Evolutionary conservation across 2,797 vertebrate genomes (phyloP).

Genomic region (Leptoclinus maculatus): DNA sequence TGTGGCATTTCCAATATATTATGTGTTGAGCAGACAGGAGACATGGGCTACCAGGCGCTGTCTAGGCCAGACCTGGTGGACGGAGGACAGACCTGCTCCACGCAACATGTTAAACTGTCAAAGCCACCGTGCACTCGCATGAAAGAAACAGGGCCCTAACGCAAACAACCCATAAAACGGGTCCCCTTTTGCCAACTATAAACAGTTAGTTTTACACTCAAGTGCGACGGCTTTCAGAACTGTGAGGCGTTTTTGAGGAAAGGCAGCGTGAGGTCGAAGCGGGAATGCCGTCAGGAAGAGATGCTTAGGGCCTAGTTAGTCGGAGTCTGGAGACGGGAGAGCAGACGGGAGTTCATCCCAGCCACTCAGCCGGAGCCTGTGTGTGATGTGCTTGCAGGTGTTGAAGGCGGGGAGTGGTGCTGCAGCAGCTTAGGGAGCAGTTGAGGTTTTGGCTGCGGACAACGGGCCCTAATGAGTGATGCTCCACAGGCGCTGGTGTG

Average conservation of each 20-base stretch:
- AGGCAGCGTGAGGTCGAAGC: slow-evolving; percentile 26
- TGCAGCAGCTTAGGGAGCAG: slow-evolving; percentile 45
- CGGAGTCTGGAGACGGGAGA: slow-evolving; percentile 18
- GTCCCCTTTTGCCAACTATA: slow-evolving; percentile 52
- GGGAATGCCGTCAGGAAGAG: slow-evolving; percentile 24
- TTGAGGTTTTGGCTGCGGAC: slow-evolving; percentile 60
- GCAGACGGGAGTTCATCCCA: slow-evolving; percentile 34
- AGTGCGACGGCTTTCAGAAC: slow-evolving; percentile 45
- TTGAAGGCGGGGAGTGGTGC: slow-evolving; percentile 67
- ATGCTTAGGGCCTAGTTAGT: slow-evolving; percentile 60
- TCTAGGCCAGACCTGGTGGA: slow-evolving; percentile 33
- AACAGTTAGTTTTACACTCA: slow-evolving; percentile 51
- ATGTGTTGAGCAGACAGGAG: slow-evolving; percentile 51
- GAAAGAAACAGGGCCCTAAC: slow-evolving; percentile 51
- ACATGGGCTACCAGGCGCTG: slow-evolving; percentile 39
- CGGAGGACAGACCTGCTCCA: slow-evolving; percentile 48
- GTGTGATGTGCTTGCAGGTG: slow-evolving; percentile 72
- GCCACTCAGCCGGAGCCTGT: slow-evolving; percentile 34
- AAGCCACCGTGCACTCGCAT: slow-evolving; percentile 51
- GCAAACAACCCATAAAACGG: slow-evolving; percentile 62
- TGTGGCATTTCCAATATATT: slow-evolving; percentile 33
- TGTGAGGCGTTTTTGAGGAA: slow-evolving; percentile 39
- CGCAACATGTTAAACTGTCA: slow-evolving; percentile 60
- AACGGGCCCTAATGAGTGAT: slow-evolving; percentile 64
- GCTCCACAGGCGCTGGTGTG: slow-evolving; percentile 54